These are phyloP conservation scores for Pseudomyrmex concolor DNA, from an alignment of 1,140 invertebrate species.

Conservation along the genomic window DNA sequence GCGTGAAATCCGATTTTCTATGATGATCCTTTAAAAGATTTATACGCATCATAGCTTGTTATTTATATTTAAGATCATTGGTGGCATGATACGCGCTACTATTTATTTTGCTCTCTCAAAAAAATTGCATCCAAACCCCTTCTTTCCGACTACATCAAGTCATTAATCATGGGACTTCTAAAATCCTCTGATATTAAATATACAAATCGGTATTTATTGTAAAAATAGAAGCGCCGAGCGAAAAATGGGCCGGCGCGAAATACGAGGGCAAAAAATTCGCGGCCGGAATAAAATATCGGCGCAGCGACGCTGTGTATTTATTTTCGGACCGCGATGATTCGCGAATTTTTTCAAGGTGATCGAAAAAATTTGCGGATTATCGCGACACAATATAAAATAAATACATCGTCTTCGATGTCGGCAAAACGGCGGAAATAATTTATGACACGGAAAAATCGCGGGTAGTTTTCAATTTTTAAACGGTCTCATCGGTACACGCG, in stretches of 20 bases:
- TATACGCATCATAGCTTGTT: slow-evolving; percentile 34
- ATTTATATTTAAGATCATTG: slow-evolving; percentile 49
- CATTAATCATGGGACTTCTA: slow-evolving; percentile 30
- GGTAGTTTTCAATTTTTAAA: slow-evolving; percentile 38
- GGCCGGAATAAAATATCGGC: slow-evolving; percentile 19
- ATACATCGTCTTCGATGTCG: slow-evolving; percentile 36
- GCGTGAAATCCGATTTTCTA: slow-evolving; percentile 28
- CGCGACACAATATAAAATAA: slow-evolving; percentile 17
- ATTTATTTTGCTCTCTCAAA: slow-evolving; percentile 31
- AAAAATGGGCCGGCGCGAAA: slow-evolving; percentile 3
- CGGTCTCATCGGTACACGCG: slow-evolving; percentile 22
- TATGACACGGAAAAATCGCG: slow-evolving; percentile 33
- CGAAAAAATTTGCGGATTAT: slow-evolving; percentile 18
- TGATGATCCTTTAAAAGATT: slow-evolving; percentile 47
- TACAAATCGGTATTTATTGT: slow-evolving; percentile 42
- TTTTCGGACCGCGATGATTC: slow-evolving; percentile 3
- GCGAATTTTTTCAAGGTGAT: slow-evolving; percentile 17
- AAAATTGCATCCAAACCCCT: slow-evolving; percentile 21
- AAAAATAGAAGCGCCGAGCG: slow-evolving; percentile 11
- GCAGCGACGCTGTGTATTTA: too few species aligned
- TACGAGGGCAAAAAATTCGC: background rate
- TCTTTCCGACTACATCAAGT: slow-evolving; percentile 21
- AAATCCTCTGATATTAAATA: slow-evolving; percentile 55
- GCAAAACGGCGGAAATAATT: slow-evolving; percentile 40
- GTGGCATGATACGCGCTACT: slow-evolving; percentile 14